Evolutionary conservation across 1,140 invertebrate species (phyloP).

Genomic region (Calephelis nemesis): DNA sequence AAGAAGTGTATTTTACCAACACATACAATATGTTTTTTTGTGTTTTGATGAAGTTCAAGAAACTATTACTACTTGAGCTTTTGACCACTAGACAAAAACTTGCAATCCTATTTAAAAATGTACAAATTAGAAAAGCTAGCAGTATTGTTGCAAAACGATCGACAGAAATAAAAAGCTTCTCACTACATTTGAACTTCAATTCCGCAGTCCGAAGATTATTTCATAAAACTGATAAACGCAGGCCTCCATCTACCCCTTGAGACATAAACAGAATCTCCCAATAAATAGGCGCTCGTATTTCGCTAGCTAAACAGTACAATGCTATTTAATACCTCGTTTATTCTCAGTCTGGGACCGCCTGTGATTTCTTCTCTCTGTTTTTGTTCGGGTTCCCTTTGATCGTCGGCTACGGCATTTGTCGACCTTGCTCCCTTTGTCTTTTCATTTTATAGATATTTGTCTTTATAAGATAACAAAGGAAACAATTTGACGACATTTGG

Average conservation of each 20-base stretch:
- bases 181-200: too few species aligned
- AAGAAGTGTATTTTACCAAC: too few species aligned
- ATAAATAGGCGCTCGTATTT: conserved; percentile 21
- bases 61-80: too few species aligned
- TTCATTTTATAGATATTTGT: conserved; percentile 31
- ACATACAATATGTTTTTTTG: too few species aligned
- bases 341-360: conserved; percentile 21
- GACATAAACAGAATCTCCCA: conserved; percentile 16
- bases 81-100: too few species aligned
- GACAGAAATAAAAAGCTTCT: too few species aligned
- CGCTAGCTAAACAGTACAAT: conserved; percentile 12
- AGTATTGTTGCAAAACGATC: too few species aligned
- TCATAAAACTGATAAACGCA: conserved; percentile 7
- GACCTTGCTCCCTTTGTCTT: conserved; percentile 27
- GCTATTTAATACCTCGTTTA: conserved; percentile 25
- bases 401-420: conserved; percentile 19
- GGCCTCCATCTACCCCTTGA: conserved; percentile 5
- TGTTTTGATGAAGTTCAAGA: too few species aligned
- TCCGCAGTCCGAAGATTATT: not conserved
- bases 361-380: conserved; percentile 19
- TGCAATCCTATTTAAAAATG: too few species aligned
- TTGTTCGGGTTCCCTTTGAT: conserved; percentile 21
- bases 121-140: too few species aligned
- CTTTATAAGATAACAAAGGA: conserved; percentile 27
- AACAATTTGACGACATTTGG: conserved; percentile 22